A percentile compares a stretch with the other conserved stretches of the same genome.
These are phyloP conservation scores for Lycodopsis pacificus DNA, from an alignment of 2,797 vertebrate species.

Conservation along the genomic window DNA sequence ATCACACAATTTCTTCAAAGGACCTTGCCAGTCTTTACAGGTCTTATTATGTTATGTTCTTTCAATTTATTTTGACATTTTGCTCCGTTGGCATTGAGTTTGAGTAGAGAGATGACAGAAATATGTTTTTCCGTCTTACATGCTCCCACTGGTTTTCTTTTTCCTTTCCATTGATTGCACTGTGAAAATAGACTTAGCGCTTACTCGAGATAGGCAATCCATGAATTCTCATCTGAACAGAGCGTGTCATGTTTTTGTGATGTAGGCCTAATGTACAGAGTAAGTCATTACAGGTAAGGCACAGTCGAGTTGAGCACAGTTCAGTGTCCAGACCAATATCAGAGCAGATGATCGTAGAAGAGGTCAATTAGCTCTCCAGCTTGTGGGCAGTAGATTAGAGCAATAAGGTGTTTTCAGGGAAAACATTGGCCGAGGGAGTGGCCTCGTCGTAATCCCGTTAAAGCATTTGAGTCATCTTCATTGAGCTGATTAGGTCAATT, in stretches of 20 bases:
- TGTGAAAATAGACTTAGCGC: background rate
- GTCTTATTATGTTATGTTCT: background rate
- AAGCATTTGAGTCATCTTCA: conserved; percentile 78
- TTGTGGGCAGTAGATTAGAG: conserved; percentile 70
- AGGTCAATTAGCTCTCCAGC: conserved; percentile 66
- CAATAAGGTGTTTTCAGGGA: conserved; percentile 72
- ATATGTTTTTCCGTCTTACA: too few relatives aligned
- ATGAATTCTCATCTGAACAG: background rate
- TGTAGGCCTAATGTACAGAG: background rate
- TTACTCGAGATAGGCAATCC: background rate
- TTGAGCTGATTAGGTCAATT: conserved; percentile 79
- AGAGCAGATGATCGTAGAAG: conserved; percentile 66
- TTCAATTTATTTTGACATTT: background rate
- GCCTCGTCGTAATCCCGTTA: conserved; percentile 79
- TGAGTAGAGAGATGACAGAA: background rate
- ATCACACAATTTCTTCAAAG: background rate
- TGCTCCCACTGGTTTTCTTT: background rate
- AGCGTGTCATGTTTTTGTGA: conserved; percentile 1
- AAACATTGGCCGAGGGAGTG: conserved; percentile 64
- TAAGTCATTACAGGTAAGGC: background rate
- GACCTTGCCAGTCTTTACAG: background rate
- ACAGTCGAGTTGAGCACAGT: conserved; percentile 24
- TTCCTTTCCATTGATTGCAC: background rate
- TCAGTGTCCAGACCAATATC: conserved; percentile 30
- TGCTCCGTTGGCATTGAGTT: background rate